Evolutionary conservation across 2,797 vertebrate genomes (phyloP).

Genomic region (Danio kyathit): DNA sequence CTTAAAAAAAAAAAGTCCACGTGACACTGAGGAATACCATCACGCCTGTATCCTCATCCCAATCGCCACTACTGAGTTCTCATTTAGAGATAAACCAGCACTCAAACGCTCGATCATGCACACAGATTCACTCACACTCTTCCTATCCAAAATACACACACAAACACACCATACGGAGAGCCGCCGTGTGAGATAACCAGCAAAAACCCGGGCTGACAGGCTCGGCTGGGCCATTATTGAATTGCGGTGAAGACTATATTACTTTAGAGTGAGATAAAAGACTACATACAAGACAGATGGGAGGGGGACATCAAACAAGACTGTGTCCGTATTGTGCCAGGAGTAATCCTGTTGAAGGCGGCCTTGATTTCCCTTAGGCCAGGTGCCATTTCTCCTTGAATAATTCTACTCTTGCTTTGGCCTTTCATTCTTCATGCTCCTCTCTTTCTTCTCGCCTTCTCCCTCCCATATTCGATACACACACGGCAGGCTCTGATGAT

Average conservation of each 20-base stretch:
- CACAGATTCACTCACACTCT: conserved; percentile 46
- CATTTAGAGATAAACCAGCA: conserved; percentile 85
- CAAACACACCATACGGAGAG: conserved; percentile 77
- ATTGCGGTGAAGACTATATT: conserved; percentile 97
- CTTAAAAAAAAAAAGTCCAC: conserved; percentile 69
- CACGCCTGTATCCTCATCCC: conserved; percentile 56
- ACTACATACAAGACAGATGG: conserved; percentile 96
- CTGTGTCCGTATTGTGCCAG: conserved; percentile 93
- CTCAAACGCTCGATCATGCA: conserved; percentile 73
- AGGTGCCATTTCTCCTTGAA: conserved; percentile 89
- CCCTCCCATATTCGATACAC: conserved; percentile 59
- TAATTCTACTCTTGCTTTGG: conserved; percentile 82
- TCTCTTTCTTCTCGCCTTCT: conserved; percentile 35
- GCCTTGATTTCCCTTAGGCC: conserved; percentile 93
- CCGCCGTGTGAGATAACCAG: conserved; percentile 95
- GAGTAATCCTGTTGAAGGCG: conserved; percentile 93
- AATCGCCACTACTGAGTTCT: conserved; percentile 86
- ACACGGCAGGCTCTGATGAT: conserved; percentile 69
- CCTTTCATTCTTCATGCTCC: conserved; percentile 64
- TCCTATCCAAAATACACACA: conserved; percentile 57
- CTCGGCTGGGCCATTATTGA: conserved; percentile 95
- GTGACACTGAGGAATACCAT: conserved; percentile 66
- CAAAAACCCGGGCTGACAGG: conserved; percentile 94
- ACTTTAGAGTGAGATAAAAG: conserved; percentile 99
- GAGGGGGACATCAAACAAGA: conserved; percentile 97